phyloP scores from a whole-genome alignment of 1,140 invertebrate species.

The Drosophila carrolli region DNA sequence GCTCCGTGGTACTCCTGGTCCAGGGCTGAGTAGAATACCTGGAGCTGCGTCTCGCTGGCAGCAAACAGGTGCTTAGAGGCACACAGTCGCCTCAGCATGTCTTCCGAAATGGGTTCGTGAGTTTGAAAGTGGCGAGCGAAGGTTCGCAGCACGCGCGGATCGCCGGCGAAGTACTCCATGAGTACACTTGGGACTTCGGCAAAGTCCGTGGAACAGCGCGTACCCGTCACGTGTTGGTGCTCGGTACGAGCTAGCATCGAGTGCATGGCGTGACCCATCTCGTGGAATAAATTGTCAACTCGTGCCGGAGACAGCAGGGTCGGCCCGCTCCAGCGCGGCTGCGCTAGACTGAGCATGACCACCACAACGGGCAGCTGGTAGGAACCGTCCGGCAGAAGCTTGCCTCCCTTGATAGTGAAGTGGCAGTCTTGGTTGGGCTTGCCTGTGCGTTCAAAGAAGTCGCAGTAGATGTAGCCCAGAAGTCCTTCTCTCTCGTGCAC shows the following conservation, averaged over 20 bases:
- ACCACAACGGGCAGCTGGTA: conserved; percentile 98
- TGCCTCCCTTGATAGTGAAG: conserved; percentile 98
- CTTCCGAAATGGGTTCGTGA: conserved; percentile 91
- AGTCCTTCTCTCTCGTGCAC: conserved; percentile 91
- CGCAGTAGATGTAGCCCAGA: conserved; percentile 98
- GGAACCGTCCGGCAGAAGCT: conserved; percentile 90
- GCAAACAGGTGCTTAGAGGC: conserved; percentile 94
- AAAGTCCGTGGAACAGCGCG: conserved; percentile 98
- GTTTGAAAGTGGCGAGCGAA: conserved; percentile 97
- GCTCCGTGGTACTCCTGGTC: conserved; percentile 95
- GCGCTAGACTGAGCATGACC: conserved; percentile 94
- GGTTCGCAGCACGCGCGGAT: conserved; percentile 92
- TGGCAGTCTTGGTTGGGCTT: conserved; percentile 99
- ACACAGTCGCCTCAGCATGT: conserved; percentile 91
- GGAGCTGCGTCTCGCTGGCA: conserved; percentile 96
- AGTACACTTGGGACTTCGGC: conserved; percentile 99
- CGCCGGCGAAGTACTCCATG: conserved; percentile 98
- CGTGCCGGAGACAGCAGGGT: conserved; percentile 92
- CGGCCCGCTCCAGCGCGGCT: conserved; percentile 90
- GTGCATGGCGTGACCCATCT: conserved; percentile 99
- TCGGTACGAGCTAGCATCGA: conserved; percentile 98
- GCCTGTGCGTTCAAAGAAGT: conserved; percentile 95
- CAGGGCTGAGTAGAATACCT: conserved; percentile 93
- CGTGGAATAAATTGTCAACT: conserved; percentile 99
- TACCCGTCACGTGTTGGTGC: conserved; percentile 99